A percentile compares a stretch with the other conserved stretches of the same genome.
phyloP scores from a whole-genome alignment of 2,113 vertebrate species.

The Cyanoramphus novaezelandiae region DNA sequence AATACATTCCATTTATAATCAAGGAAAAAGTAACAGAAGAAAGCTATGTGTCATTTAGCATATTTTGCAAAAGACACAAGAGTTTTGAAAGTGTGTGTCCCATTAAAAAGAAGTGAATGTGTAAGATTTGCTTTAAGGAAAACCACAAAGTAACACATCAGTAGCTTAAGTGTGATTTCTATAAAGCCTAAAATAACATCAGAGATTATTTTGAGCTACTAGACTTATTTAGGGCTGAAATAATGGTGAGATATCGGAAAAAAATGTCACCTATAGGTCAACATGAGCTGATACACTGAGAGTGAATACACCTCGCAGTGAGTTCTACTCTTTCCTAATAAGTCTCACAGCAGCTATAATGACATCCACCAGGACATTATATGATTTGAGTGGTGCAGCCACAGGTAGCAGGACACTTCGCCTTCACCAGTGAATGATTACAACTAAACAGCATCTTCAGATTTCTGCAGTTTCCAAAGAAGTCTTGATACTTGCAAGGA shows the following conservation, averaged over 20 bases:
- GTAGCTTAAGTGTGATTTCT: background rate
- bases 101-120: background rate
- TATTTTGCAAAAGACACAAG: background rate
- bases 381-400: constrained; percentile 24
- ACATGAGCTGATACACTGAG: background rate
- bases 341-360: background rate
- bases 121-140: background rate
- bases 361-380: background rate
- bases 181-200: background rate
- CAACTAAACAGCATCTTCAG: background rate
- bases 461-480: background rate
- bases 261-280: background rate
- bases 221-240: background rate
- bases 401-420: constrained; percentile 16
- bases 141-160: background rate
- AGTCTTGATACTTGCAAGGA: background rate
- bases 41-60: background rate
- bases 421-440: background rate
- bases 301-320: background rate
- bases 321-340: background rate
- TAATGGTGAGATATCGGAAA: background rate
- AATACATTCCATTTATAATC: background rate
- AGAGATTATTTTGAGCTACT: background rate
- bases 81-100: background rate
- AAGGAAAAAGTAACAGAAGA: background rate